Conservation (phyloP, 2,888 invertebrate species). For the Mythimna vitellina region DNA sequence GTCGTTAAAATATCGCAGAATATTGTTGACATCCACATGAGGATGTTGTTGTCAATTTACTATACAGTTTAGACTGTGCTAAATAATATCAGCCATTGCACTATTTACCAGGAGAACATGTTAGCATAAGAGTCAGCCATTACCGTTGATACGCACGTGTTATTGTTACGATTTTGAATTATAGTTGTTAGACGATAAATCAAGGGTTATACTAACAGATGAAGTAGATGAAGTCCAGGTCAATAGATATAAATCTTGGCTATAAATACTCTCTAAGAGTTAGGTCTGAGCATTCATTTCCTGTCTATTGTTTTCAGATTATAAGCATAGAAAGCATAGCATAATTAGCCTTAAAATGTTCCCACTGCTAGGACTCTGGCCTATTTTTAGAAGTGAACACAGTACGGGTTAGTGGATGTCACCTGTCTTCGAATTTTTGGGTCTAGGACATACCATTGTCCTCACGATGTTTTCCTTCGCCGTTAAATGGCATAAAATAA, state of each 20-base stretch:
- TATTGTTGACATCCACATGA: constrained; percentile 21
- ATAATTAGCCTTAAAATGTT: no score
- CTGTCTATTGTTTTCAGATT: neutral
- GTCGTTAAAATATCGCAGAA: neutral
- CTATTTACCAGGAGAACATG: constrained; percentile 25
- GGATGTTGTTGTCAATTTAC: constrained; percentile 22
- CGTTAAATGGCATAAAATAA: no score
- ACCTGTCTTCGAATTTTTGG: no score
- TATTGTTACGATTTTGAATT: constrained; percentile 51
- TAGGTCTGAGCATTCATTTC: neutral
- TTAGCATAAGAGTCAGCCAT: constrained; percentile 22
- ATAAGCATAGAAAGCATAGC: no score
- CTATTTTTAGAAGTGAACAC: no score
- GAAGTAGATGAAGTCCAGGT: constrained; percentile 21
- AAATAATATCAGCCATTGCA: constrained; percentile 27
- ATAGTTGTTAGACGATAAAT: constrained; percentile 44
- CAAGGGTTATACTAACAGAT: constrained; percentile 38
- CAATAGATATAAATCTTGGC: constrained; percentile 8
- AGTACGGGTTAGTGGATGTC: no score
- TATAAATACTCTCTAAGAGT: constrained; percentile 14
- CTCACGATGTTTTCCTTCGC: no score
- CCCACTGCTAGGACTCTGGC: no score
- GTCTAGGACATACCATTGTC: no score
- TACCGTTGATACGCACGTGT: constrained; percentile 31
- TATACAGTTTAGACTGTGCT: constrained; percentile 13